Conservation (phyloP, 2,113 vertebrate species). For the Emydura subglobosa region DNA sequence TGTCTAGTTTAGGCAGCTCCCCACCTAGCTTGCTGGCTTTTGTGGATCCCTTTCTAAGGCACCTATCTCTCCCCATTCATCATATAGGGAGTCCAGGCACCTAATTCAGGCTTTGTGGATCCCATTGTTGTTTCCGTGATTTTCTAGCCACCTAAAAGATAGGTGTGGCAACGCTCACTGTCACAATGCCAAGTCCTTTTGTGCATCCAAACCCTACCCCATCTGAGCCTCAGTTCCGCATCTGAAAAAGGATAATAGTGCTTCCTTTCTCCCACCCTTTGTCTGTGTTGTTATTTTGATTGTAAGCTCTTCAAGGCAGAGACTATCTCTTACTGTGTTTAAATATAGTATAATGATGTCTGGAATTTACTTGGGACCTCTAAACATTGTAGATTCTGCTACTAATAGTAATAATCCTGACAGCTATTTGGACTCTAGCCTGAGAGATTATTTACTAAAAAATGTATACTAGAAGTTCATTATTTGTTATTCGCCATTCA, state of each 20-base stretch:
- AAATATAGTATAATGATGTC: background rate
- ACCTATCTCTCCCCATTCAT: too few relatives aligned
- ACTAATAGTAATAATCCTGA: background rate
- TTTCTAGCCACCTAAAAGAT: too few relatives aligned
- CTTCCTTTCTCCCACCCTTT: constrained; percentile 41
- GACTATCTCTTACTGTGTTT: too few relatives aligned
- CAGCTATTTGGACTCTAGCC: background rate
- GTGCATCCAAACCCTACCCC: background rate
- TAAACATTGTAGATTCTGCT: background rate
- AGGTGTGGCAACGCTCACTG: too few relatives aligned
- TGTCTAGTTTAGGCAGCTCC: too few relatives aligned
- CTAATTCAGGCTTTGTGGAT: too few relatives aligned
- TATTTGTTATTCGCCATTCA: background rate
- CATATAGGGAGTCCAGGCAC: too few relatives aligned
- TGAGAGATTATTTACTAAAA: background rate
- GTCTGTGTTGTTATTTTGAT: constrained; percentile 25
- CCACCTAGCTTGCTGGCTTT: too few relatives aligned
- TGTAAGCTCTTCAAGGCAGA: background rate
- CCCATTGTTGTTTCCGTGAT: too few relatives aligned
- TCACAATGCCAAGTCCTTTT: too few relatives aligned
- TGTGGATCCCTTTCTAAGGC: too few relatives aligned
- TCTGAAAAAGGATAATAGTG: background rate
- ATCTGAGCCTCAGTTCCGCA: constrained; percentile 10
- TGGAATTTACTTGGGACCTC: background rate
- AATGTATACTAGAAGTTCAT: background rate